phyloP scores from a whole-genome alignment of 2,113 vertebrate species.

The Pristiophorus japonicus region DNA sequence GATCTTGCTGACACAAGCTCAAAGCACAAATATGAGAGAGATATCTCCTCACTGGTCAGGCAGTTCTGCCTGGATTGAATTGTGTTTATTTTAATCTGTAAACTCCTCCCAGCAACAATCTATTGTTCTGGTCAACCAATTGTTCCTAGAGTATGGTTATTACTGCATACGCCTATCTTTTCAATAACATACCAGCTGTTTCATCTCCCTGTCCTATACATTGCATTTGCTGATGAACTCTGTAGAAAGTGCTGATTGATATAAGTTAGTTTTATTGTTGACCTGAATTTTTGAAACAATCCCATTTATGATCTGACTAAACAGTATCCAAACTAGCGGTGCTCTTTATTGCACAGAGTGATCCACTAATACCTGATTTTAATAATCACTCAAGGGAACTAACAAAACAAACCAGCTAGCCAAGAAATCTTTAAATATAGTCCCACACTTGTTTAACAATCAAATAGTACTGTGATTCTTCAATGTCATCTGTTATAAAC shows the following conservation, averaged over 20 bases:
- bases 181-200: neutral
- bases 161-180: neutral
- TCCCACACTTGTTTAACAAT: neutral
- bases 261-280: neutral
- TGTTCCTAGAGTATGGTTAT: neutral
- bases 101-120: neutral
- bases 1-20: neutral
- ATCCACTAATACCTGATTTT: neutral
- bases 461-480: conserved; percentile 2
- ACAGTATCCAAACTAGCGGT: neutral
- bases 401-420: neutral
- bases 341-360: neutral
- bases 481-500: no score
- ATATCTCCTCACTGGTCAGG: neutral
- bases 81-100: neutral
- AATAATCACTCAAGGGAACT: neutral
- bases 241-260: neutral
- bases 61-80: neutral
- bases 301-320: neutral
- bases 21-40: neutral
- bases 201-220: neutral
- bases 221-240: neutral
- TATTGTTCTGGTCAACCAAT: neutral
- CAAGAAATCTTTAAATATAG: neutral
- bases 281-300: neutral